Percentiles rank a stretch among this genome's conserved stretches.
These are phyloP conservation scores for Sebastes cheni DNA, from an alignment of 2,797 vertebrate genomes.

Conservation along the genomic window DNA sequence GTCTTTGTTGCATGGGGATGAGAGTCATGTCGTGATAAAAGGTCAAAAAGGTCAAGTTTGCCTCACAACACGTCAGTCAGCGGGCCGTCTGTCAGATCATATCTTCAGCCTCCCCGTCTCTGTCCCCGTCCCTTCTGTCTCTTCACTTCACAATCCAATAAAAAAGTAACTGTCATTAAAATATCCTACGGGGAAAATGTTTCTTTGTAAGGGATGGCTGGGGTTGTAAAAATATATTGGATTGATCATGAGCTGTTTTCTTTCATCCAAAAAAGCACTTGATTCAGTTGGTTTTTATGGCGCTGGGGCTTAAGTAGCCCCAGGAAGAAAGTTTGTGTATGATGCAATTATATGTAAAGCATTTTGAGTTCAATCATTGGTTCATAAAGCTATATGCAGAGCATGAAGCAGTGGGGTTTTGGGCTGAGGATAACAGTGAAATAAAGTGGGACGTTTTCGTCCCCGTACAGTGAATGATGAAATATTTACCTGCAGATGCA, in stretches of 20 bases:
- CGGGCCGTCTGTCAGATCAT: constrained; percentile 16
- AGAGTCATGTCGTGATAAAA: not conserved
- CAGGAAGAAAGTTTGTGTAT: not conserved
- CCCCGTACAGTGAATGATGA: constrained; percentile 1
- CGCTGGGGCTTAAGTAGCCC: not conserved
- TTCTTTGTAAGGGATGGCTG: not conserved
- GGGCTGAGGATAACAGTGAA: not conserved
- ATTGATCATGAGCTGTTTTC: constrained; percentile 15
- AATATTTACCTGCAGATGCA: constrained; percentile 46
- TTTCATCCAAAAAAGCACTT: not conserved
- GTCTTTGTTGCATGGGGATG: not conserved
- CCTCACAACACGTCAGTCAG: not conserved
- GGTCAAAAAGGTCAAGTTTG: constrained; percentile 5
- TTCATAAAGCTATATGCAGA: not conserved
- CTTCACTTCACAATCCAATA: constrained; percentile 39
- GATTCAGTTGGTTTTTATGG: not conserved
- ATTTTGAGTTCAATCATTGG: too few species aligned
- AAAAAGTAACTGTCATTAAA: constrained; percentile 44
- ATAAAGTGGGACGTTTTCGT: not conserved
- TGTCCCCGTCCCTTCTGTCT: constrained; percentile 23
- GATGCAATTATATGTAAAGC: not conserved
- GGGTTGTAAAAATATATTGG: constrained; percentile 37
- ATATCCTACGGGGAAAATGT: constrained; percentile 12
- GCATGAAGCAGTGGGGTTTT: not conserved
- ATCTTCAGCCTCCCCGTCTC: constrained; percentile 8